Evolutionary conservation across 1,140 invertebrate genomes (phyloP).

Genomic region (Neotoxoptera formosana): DNA sequence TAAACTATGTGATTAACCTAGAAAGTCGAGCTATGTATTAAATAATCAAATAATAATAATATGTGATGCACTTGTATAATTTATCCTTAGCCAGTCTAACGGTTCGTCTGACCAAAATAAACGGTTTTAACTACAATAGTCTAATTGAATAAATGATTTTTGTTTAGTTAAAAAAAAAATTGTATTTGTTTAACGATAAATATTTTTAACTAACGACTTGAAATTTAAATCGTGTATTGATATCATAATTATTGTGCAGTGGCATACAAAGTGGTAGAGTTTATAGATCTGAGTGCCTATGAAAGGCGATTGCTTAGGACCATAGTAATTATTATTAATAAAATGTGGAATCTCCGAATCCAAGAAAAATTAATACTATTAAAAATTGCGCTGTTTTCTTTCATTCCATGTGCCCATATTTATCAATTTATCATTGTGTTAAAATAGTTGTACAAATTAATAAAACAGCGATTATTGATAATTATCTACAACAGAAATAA

Average conservation of each 20-base stretch:
- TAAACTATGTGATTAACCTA: neutral
- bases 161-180: neutral
- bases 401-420: neutral
- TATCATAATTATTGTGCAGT: neutral
- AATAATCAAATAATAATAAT: neutral
- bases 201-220: too few relatives aligned
- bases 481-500: neutral
- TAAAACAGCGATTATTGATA: neutral
- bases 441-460: neutral
- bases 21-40: neutral
- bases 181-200: too few relatives aligned
- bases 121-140: neutral
- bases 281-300: accelerated
- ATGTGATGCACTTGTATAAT: neutral
- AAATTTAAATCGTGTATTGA: neutral
- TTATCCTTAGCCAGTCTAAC: neutral
- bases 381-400: neutral
- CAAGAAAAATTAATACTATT: neutral
- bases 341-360: neutral
- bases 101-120: neutral
- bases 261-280: neutral
- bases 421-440: neutral
- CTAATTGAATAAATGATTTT: neutral
- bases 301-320: accelerated
- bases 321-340: neutral